These are phyloP conservation scores for Lepidochrysops patricia DNA, from an alignment of 2,888 invertebrate species.

Conservation along the genomic window DNA sequence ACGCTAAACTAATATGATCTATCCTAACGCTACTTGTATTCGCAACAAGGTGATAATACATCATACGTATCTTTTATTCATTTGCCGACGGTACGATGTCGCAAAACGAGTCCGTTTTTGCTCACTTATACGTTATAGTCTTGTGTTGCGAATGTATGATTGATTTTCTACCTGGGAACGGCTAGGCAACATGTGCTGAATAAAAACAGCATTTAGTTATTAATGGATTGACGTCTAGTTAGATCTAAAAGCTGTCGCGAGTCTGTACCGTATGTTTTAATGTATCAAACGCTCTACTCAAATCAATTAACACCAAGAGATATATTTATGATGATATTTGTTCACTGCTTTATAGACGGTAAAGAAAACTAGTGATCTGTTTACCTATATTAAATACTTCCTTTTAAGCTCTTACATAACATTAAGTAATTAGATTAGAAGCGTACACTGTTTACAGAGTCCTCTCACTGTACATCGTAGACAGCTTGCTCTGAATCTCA, in stretches of 20 bases:
- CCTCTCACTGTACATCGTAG: background rate
- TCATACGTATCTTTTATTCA: constrained; percentile 62
- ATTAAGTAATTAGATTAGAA: background rate
- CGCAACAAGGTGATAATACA: constrained; percentile 47
- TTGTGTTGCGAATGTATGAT: constrained; percentile 17
- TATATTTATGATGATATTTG: background rate
- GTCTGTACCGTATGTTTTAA: background rate
- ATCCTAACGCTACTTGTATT: constrained; percentile 15
- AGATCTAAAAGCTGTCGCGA: background rate
- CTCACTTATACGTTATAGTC: constrained; percentile 37
- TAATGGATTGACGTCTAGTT: constrained; percentile 9
- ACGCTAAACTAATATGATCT: constrained; percentile 15
- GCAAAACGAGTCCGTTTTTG: constrained; percentile 48
- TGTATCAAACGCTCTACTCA: background rate
- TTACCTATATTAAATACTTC: background rate
- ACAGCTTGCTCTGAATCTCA: background rate
- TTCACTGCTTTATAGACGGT: background rate
- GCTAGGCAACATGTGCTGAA: constrained; percentile 12
- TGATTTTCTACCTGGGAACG: constrained; percentile 16
- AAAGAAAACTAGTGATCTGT: background rate
- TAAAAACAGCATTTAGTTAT: constrained; percentile 10
- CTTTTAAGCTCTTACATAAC: background rate
- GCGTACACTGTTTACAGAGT: background rate
- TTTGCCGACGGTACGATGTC: constrained; percentile 57
- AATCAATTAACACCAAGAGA: background rate